These are phyloP conservation scores for Acinonyx jubatus DNA, from an alignment of 2,113 vertebrate species.

Conservation along the genomic window DNA sequence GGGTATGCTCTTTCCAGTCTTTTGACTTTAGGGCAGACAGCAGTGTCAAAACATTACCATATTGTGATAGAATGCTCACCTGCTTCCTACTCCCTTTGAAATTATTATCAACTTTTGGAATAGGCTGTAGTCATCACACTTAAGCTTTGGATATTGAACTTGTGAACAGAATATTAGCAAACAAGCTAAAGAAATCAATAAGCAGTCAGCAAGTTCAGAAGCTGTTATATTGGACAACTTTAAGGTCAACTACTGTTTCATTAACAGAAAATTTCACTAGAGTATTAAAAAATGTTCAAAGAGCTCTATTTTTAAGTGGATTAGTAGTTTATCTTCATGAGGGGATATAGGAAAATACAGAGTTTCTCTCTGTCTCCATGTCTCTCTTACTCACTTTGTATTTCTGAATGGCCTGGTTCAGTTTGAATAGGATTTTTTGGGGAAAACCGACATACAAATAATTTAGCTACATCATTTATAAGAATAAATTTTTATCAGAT, in stretches of 20 bases:
- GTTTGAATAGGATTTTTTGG: background rate
- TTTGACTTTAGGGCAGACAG: constrained; percentile 38
- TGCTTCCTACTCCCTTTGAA: constrained; percentile 56
- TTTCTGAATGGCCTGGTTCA: background rate
- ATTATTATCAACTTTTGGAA: constrained; percentile 54
- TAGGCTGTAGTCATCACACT: constrained; percentile 16
- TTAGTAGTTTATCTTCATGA: background rate
- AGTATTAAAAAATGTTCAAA: background rate
- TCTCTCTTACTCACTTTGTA: background rate
- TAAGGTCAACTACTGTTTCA: constrained; percentile 3
- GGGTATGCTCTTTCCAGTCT: constrained; percentile 12
- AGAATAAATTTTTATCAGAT: background rate
- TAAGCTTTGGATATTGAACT: background rate
- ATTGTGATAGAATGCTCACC: constrained; percentile 52
- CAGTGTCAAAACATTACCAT: constrained; percentile 73
- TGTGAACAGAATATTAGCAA: constrained; percentile 28
- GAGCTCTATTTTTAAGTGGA: background rate
- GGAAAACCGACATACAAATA: background rate
- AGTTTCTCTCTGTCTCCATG: background rate
- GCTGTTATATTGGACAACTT: background rate
- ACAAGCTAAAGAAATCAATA: constrained; percentile 39
- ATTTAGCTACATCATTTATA: background rate
- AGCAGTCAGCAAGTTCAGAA: background rate
- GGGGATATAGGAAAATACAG: background rate
- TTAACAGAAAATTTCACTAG: background rate